Base-by-base conservation (phyloP, 2,113 vertebrate genomes). In the Indri indri region DNA sequence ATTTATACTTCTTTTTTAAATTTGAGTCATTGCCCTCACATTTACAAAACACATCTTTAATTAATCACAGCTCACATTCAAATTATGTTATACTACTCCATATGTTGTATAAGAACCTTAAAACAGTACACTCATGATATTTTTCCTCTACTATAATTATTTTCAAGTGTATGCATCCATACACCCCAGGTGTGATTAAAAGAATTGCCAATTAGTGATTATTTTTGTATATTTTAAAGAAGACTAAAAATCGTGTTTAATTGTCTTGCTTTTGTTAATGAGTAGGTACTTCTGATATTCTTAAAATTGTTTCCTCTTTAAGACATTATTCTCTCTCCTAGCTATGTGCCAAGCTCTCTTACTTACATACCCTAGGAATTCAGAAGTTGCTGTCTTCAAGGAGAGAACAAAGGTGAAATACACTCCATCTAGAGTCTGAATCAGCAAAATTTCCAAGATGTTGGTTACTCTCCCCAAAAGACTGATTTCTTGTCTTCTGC, bases 361-460 rank as follows among this genome's bases (percentile, higher is more conserved):
- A 25, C 23, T 79, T 59, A 22, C 66, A 18, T 4, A 30, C 82
- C 12, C 47, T 66, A 37, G 88, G 66, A 83, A 89, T 71, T 86
- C 89, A 82, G 59, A 93, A 94, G 63, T 89, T 16, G n/a, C 57
- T 71, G 63, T 50, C 65, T 80, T 87, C 66, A 54, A 81, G 70
- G 68, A 86, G 63, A 80, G 16, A 17, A 57, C 10, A 42, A 68
- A 81, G 59, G 70, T 65, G 74, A 91, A 80, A 22, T 16, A 30
- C 30, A 92, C 3, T 14, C 47, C 65, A 34, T 45, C 32, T 27
- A 10, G 59, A 34, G 6, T 76, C 84, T 87, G 88, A 86, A 47
- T 74, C 70, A 87, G 92, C 79, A 93, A n/a, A 76, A 34, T 93
- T 95, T 95, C 76, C 76, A 32, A 77, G 70, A 54, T 34, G 22